Evolutionary conservation across 2,797 vertebrate species (phyloP).

Genomic region (Basileuterus tristriatus): DNA sequence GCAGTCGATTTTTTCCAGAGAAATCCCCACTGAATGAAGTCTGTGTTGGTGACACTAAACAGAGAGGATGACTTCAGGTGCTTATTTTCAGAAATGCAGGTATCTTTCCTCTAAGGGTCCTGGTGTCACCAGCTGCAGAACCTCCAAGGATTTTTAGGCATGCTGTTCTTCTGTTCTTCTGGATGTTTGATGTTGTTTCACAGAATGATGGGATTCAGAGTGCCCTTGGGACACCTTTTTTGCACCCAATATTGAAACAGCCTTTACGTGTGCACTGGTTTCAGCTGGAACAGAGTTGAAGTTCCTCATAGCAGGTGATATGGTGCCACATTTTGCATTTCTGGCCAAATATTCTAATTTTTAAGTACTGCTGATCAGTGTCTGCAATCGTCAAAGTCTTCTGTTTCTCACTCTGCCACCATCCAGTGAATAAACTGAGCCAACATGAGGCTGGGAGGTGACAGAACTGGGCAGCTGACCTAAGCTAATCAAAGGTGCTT

Average conservation of each 20-base stretch:
- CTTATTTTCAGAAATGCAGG: background rate
- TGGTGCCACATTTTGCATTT: background rate
- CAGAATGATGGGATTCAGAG: background rate
- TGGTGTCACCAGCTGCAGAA: background rate
- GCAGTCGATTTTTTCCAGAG: background rate
- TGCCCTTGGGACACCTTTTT: background rate
- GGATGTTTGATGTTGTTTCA: background rate
- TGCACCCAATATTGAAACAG: background rate
- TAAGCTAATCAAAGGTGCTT: background rate
- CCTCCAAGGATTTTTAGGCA: background rate
- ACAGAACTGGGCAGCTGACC: background rate
- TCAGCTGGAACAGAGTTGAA: background rate
- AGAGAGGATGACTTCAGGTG: background rate
- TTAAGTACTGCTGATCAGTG: background rate
- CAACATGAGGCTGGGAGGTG: background rate
- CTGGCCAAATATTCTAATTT: background rate
- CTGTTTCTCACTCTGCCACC: background rate
- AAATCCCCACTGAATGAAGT: background rate
- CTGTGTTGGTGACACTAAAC: background rate
- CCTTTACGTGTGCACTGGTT: background rate
- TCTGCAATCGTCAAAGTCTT: accelerated
- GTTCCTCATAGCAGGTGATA: background rate
- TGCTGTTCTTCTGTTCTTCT: background rate
- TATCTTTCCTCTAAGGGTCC: background rate
- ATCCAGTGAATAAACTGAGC: background rate